phyloP scores from a whole-genome alignment of 2,113 vertebrate species.

The Rhinoderma darwinii region DNA sequence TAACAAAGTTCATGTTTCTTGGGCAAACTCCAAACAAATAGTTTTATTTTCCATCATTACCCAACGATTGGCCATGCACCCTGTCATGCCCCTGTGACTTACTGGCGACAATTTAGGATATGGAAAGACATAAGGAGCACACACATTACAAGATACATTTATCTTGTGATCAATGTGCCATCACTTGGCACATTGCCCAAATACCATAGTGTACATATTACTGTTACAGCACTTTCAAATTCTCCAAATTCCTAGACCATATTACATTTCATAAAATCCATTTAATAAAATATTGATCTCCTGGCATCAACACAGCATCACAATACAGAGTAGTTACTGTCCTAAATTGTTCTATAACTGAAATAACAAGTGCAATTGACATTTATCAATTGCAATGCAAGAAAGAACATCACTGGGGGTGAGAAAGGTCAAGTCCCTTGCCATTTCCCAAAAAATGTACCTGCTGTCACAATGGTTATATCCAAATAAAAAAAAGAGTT shows the following conservation, averaged over 20 bases:
- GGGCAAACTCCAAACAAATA: not conserved
- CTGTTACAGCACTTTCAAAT: not conserved
- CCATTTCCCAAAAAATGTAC: not conserved
- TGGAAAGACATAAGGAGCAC: not conserved
- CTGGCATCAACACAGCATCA: not conserved
- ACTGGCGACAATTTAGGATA: not conserved
- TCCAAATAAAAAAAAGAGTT: not conserved
- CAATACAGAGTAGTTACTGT: not conserved
- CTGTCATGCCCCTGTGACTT: not conserved
- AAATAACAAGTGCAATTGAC: not conserved
- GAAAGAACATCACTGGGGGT: not conserved
- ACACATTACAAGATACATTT: not conserved
- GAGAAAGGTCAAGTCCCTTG: not conserved
- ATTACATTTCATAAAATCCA: not conserved
- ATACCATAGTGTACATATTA: not conserved
- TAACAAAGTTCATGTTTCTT: not conserved
- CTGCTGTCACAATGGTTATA: not conserved
- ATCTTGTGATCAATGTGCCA: conserved; percentile 11
- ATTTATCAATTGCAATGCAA: conserved; percentile 3
- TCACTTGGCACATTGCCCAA: not conserved
- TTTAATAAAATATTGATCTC: not conserved
- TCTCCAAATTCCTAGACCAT: not conserved
- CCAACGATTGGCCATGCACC: not conserved
- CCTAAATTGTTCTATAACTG: not conserved
- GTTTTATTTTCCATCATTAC: not conserved